These are phyloP conservation scores for Desmophyllum pertusum DNA, from an alignment of 92 coral and sea anemone species.

Conservation along the genomic window DNA sequence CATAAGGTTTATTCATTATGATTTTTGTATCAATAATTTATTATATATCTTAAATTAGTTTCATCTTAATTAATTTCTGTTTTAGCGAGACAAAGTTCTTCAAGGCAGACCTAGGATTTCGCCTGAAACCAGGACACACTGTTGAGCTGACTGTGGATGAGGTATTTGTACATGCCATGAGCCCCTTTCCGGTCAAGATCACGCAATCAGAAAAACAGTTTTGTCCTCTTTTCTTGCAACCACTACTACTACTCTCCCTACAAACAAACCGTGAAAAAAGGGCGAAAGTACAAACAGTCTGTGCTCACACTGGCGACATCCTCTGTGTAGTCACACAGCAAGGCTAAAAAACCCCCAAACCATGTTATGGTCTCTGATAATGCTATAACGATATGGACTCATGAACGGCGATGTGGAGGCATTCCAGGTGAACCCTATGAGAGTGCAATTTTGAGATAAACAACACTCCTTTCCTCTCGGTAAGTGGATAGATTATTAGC, in stretches of 20 bases:
- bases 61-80: neutral
- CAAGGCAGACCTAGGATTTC: conserved; percentile 65
- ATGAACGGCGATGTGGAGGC: conserved; percentile 82
- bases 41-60: no score
- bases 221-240: conserved; percentile 91
- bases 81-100: conserved; percentile 77
- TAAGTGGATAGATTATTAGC: conserved; percentile 46
- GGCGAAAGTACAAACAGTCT: conserved; percentile 91
- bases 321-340: conserved; percentile 87
- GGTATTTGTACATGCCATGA: conserved; percentile 90
- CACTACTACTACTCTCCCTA: conserved; percentile 87
- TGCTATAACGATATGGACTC: conserved; percentile 86
- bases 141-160: conserved; percentile 75
- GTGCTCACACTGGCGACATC: conserved; percentile 85
- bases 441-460: conserved; percentile 95
- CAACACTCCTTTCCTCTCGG: conserved; percentile 94
- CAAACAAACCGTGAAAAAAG: conserved; percentile 70
- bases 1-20: neutral
- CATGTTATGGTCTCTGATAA: conserved; percentile 87
- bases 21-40: neutral
- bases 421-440: conserved; percentile 78
- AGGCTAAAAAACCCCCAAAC: conserved; percentile 83
- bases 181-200: conserved; percentile 88
- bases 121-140: conserved; percentile 70
- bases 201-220: conserved; percentile 91